Evolutionary conservation across 2,797 vertebrate species (phyloP).

Genomic region (Sciurus vulgaris): DNA sequence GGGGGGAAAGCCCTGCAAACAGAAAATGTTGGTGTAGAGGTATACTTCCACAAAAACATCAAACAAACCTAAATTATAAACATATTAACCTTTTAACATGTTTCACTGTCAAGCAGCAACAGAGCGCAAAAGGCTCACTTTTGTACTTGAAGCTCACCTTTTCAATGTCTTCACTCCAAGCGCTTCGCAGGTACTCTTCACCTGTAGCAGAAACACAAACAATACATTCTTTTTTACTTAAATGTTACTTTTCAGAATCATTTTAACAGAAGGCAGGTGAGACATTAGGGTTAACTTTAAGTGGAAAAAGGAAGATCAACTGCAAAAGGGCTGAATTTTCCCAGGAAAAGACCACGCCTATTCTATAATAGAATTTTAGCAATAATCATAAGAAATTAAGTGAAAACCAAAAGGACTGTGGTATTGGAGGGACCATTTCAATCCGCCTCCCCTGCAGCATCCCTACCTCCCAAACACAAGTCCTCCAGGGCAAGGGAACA

Average conservation of each 20-base stretch:
- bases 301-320: background rate
- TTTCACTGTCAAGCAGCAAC: background rate
- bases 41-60: background rate
- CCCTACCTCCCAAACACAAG: background rate
- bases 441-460: background rate
- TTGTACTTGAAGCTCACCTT: background rate
- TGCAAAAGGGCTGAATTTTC: background rate
- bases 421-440: background rate
- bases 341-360: background rate
- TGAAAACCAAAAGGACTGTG: background rate
- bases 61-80: background rate
- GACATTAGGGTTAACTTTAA: constrained; percentile 2
- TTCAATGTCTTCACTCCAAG: background rate
- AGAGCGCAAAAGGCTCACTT: constrained; percentile 6
- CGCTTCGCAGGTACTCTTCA: background rate
- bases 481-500: background rate
- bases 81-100: background rate
- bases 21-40: background rate
- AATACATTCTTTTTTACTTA: constrained; percentile 29
- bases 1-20: background rate
- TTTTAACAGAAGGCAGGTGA: background rate
- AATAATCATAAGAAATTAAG: background rate
- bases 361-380: background rate
- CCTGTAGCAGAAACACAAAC: constrained; percentile 62
- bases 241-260: background rate